Evolutionary conservation across 30 jellyfish, hydroid and myxozoan genomes (phyloP), one percentile per base, ranked within the genome.

Genomic region (Aurelia sp.): DNA sequence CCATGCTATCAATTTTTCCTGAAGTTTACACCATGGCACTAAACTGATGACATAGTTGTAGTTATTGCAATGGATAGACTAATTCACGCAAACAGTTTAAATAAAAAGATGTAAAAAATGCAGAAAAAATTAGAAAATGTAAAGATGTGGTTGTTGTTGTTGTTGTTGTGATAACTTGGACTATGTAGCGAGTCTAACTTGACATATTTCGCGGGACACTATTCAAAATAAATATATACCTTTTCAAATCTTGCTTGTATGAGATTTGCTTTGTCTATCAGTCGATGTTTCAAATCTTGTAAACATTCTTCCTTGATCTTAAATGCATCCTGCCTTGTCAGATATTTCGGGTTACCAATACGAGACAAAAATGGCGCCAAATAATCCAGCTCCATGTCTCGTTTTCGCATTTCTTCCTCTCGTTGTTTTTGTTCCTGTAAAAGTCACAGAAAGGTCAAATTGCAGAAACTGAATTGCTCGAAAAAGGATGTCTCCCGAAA

Each of bases 351-450:
- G 13, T 84, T 82, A 73, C 97, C 97, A 57, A 93, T 88, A 41
- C 94, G 91, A 20, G 98, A 95, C 88, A 93, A 62, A 69, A 93
- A 93, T 48, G 98, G 98, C 17, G 97, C 98, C 82, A 93, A 63
- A 51, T 93, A 88, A 72, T 93, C 98, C 19, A 93, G 81, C 61
- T 88, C 96, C 86, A 83, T 76, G 69, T 93, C 98, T 2, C 97
- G 89, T 60, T 93, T 88, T 16, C 96, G 87, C 86, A 87, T 67
- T 57, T 93, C 98, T 67, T 88, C 98, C 44, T 87, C 97, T 19
- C 77, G 66, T 69, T 88, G 92, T 57, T 82, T 89, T 18, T 83
- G 62, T 63, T 83, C 98, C 97, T 91, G 57, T 11, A 67, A 74
- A 55, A 57, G 24, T 33, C 13, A 0, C 10, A 6, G 53, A 48